Percentiles rank a stretch among this genome's conserved stretches.
Conservation (phyloP, 2,888 invertebrate species). For the Pyrocoelia pectoralis region DNA sequence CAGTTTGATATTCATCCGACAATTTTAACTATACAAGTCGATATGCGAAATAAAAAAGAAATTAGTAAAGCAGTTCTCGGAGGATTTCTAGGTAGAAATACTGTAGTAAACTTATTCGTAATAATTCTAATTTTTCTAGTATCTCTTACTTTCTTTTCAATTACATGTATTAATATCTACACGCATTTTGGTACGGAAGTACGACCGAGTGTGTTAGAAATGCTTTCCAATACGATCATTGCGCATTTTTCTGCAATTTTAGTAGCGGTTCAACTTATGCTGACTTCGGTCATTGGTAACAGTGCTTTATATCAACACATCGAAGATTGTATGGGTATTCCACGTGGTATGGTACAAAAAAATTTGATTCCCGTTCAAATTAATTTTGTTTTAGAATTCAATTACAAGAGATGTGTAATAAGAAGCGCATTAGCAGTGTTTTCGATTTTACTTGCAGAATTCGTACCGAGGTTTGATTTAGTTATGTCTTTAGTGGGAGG, state of each 20-base stretch:
- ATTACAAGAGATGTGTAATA: conserved; percentile 73
- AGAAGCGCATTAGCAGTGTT: conserved; percentile 74
- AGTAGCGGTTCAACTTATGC: conserved; percentile 78
- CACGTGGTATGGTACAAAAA: conserved; percentile 67
- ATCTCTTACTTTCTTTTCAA: conserved; percentile 69
- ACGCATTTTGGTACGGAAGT: conserved; percentile 70
- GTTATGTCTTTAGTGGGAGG: conserved; percentile 89
- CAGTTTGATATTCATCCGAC: conserved; percentile 86
- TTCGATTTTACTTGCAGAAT: conserved; percentile 80
- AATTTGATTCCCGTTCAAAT: not conserved
- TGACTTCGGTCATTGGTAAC: conserved; percentile 80
- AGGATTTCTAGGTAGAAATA: conserved; percentile 69
- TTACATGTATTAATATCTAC: conserved; percentile 70
- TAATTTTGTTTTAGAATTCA: conserved; percentile 70
- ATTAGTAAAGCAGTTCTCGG: conserved; percentile 76
- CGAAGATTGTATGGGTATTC: conserved; percentile 77
- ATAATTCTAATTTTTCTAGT: conserved; percentile 51
- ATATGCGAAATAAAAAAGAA: conserved; percentile 82
- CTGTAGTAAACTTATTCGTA: too few relatives aligned
- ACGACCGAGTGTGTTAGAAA: conserved; percentile 72
- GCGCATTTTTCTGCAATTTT: conserved; percentile 75
- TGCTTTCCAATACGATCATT: conserved; percentile 69
- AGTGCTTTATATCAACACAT: conserved; percentile 84
- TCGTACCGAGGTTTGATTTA: conserved; percentile 85
- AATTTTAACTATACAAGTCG: conserved; percentile 89